phyloP scores from a whole-genome alignment of 2,797 vertebrate species.

The Nannoperca australis region DNA sequence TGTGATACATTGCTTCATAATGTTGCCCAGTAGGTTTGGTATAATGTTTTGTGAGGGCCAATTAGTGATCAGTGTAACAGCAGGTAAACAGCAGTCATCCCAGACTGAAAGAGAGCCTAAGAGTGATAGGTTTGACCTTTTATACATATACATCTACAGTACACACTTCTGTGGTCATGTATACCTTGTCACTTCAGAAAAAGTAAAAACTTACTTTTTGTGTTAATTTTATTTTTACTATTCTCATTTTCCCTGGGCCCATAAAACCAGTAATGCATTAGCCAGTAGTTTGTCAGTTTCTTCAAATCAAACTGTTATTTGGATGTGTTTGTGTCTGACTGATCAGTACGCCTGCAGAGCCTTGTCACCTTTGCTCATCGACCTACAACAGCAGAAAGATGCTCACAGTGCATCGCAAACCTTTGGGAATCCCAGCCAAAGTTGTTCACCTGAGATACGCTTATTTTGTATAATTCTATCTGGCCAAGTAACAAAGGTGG shows the following conservation, averaged over 20 bases:
- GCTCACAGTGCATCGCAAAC: conserved; percentile 51
- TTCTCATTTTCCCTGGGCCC: conserved; percentile 34
- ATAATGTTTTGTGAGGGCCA: conserved; percentile 29
- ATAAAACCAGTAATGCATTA: conserved; percentile 40
- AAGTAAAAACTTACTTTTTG: conserved; percentile 22
- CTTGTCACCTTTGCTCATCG: conserved; percentile 24
- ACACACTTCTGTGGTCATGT: conserved; percentile 21
- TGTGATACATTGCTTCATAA: conserved; percentile 41
- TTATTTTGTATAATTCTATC: conserved; percentile 61
- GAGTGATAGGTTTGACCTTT: conserved; percentile 25
- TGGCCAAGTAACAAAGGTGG: conserved; percentile 43
- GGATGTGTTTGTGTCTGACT: conserved; percentile 8
- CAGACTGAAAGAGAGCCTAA: conserved; percentile 71
- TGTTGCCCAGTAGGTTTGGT: conserved; percentile 46
- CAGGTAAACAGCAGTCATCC: conserved; percentile 65
- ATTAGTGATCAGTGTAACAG: conserved; percentile 54
- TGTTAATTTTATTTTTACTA: not conserved
- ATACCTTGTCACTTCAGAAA: conserved; percentile 30
- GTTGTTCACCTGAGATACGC: conserved; percentile 62
- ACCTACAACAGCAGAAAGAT: conserved; percentile 38
- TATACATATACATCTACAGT: conserved; percentile 23
- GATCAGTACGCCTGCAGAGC: conserved; percentile 23
- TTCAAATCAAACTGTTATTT: conserved; percentile 24
- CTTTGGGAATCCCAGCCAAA: conserved; percentile 58
- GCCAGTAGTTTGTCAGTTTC: conserved; percentile 12